Evolutionary conservation across 2,888 invertebrate genomes (phyloP).

Genomic region (Patella pellucida): DNA sequence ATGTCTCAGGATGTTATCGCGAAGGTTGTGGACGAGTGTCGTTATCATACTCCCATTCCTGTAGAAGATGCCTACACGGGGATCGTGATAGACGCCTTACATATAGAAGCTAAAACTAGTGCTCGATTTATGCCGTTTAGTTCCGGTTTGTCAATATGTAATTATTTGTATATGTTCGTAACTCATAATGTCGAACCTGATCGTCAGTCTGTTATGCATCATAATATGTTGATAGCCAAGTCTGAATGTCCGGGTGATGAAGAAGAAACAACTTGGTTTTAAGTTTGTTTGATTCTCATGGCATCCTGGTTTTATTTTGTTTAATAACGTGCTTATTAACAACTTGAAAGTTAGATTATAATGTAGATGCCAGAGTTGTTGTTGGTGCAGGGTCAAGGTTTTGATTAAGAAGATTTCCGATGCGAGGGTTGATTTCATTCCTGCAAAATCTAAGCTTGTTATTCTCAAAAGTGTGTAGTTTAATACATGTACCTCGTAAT

Average conservation of each 20-base stretch:
- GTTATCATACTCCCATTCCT: constrained; percentile 56
- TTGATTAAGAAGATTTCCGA: too few relatives aligned
- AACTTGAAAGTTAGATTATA: too few relatives aligned
- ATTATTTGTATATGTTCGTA: constrained; percentile 65
- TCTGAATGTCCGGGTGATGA: constrained; percentile 32
- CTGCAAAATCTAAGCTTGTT: too few relatives aligned
- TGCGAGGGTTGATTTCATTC: too few relatives aligned
- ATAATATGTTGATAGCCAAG: constrained; percentile 47
- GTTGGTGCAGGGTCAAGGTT: too few relatives aligned
- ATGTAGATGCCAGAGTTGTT: too few relatives aligned
- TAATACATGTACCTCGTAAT: too few relatives aligned
- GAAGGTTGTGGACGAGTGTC: constrained; percentile 48
- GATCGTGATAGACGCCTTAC: constrained; percentile 53
- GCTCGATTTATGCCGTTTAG: constrained; percentile 60
- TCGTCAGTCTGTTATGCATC: constrained; percentile 49
- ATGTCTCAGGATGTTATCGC: constrained; percentile 59
- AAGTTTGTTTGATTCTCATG: not conserved
- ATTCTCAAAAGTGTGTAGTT: too few relatives aligned
- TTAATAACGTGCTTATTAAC: too few relatives aligned
- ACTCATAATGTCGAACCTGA: constrained; percentile 59
- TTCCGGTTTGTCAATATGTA: constrained; percentile 62
- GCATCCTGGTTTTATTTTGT: too few relatives aligned
- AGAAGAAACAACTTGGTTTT: constrained; percentile 28
- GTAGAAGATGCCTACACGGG: constrained; percentile 70
- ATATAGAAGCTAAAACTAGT: constrained; percentile 56